Conservation (phyloP, 2,888 invertebrate species). For the Platycheirus albimanus region DNA sequence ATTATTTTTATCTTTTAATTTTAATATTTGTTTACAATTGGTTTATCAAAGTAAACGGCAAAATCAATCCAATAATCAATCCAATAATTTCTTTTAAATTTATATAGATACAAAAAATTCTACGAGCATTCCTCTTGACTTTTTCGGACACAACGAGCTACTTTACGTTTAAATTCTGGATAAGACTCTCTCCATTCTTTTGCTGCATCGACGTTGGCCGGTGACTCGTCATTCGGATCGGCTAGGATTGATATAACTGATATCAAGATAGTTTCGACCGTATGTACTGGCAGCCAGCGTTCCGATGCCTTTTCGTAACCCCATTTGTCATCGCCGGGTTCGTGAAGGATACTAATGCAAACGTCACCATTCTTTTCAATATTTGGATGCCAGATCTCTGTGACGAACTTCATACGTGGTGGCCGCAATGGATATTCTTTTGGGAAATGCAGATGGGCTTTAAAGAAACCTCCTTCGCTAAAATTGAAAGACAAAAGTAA, state of each 20-base stretch:
- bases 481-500: no score
- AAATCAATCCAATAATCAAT: slow-evolving; percentile 71
- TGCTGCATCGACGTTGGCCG: slow-evolving; percentile 99
- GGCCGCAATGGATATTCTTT: slow-evolving; percentile 99
- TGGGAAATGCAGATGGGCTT: slow-evolving; percentile 98
- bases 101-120: slow-evolving; percentile 78
- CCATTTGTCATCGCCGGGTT: slow-evolving; percentile 99
- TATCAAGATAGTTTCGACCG: slow-evolving; percentile 99
- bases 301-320: slow-evolving; percentile 99
- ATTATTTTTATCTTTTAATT: slow-evolving; percentile 11
- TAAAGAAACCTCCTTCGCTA: slow-evolving; percentile 99
- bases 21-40: slow-evolving; percentile 51
- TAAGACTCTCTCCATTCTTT: slow-evolving; percentile 99
- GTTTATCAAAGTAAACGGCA: slow-evolving; percentile 63
- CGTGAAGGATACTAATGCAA: slow-evolving; percentile 99
- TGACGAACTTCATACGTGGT: slow-evolving; percentile 99
- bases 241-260: slow-evolving; percentile 99
- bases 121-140: slow-evolving; percentile 99
- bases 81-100: slow-evolving; percentile 70
- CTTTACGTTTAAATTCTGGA: slow-evolving; percentile 98
- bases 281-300: slow-evolving; percentile 99
- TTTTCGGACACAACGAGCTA: slow-evolving; percentile 98
- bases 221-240: slow-evolving; percentile 99
- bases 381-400: slow-evolving; percentile 99
- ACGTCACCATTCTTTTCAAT: slow-evolving; percentile 86